A percentile compares a stretch with the other conserved stretches of the same genome.
phyloP scores from a whole-genome alignment of 2,113 vertebrate genomes.

The Bubo blakistoni region DNA sequence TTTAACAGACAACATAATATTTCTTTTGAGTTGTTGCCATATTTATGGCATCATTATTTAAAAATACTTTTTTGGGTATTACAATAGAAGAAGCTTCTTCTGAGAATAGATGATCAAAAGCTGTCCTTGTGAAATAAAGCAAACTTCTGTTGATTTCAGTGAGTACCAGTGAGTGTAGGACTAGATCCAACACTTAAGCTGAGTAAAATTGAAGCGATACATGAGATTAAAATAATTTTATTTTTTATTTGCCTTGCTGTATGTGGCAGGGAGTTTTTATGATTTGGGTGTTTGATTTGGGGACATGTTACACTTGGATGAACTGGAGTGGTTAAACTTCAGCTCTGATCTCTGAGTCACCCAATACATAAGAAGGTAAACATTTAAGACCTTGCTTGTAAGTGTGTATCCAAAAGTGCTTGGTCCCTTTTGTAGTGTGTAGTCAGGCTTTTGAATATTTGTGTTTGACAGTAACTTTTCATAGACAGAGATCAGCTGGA shows the following conservation, averaged over 20 bases:
- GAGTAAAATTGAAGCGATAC: not conserved
- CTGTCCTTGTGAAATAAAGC: not conserved
- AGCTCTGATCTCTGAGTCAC: not conserved
- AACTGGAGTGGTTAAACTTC: constrained; percentile 14
- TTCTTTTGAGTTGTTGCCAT: not conserved
- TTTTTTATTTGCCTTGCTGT: not conserved
- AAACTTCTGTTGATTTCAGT: not conserved
- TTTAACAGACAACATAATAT: not conserved
- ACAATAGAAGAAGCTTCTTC: not conserved
- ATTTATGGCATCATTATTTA: not conserved
- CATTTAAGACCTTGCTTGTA: not conserved
- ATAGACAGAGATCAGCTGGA: not conserved
- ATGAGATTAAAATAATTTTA: not conserved
- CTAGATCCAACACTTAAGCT: not conserved
- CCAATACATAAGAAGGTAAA: not conserved
- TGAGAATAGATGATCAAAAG: not conserved
- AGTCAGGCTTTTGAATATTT: not conserved
- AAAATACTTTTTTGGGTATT: not conserved
- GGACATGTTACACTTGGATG: not conserved
- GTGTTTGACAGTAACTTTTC: not conserved
- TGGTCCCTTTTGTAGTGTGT: not conserved
- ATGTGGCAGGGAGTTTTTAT: not conserved
- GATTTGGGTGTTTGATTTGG: not conserved
- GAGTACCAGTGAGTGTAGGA: not conserved
- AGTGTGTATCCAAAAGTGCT: not conserved